phyloP scores from a whole-genome alignment of 92 coral and sea anemone species.

The Galaxea fascicularis region DNA sequence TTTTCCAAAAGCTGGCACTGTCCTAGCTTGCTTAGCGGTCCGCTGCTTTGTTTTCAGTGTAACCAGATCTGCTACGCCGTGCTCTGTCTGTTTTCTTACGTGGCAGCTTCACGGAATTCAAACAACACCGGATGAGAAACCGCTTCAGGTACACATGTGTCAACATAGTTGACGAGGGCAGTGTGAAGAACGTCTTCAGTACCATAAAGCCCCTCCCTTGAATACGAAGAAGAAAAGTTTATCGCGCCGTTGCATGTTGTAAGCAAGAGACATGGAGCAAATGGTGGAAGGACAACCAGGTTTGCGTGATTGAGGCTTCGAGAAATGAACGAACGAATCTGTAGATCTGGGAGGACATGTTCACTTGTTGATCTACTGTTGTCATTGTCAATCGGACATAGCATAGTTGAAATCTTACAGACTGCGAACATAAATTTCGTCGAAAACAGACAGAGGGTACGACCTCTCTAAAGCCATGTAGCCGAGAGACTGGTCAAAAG shows the following conservation, averaged over 20 bases:
- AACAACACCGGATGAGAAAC: slow-evolving; percentile 36
- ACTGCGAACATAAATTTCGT: background rate
- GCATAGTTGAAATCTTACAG: background rate
- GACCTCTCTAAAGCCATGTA: background rate
- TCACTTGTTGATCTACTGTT: background rate
- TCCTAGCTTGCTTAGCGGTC: too few relatives aligned
- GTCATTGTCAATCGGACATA: background rate
- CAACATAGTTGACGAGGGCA: background rate
- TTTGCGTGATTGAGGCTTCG: background rate
- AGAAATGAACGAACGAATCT: background rate
- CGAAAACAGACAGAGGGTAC: background rate
- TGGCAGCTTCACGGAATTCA: slow-evolving; percentile 95
- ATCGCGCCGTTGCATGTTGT: background rate
- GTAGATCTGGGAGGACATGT: background rate
- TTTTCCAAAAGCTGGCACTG: too few relatives aligned
- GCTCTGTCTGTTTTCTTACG: slow-evolving; percentile 95
- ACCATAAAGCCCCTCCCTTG: slow-evolving; percentile 7
- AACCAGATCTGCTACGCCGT: slow-evolving; percentile 99
- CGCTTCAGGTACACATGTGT: background rate
- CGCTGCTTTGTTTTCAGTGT: slow-evolving; percentile 69
- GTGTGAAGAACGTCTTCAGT: background rate
- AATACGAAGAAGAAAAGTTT: too few relatives aligned
- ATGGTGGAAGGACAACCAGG: background rate
- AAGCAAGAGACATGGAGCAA: background rate
- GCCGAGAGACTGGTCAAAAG: too few relatives aligned